phyloP scores from a whole-genome alignment of 37 sponge, comb jelly and placozoan species.

The Axinella damicornis region DNA sequence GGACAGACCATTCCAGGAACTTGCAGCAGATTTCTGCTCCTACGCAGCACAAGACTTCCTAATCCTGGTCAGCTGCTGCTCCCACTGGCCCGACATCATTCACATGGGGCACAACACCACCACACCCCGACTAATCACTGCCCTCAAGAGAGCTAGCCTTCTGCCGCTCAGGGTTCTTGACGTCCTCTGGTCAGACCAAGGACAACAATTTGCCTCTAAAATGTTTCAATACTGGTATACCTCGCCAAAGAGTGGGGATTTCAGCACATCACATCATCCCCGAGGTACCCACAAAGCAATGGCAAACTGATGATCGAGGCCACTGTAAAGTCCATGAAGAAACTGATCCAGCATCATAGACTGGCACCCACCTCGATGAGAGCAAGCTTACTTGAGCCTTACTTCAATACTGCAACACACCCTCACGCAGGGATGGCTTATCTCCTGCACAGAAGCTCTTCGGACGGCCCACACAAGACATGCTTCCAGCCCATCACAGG shows the following conservation, averaged over 20 bases:
- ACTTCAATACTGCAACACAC: slow-evolving; percentile 4
- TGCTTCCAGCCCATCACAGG: slow-evolving; percentile 8
- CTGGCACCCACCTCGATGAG: neutral
- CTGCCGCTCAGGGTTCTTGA: slow-evolving; percentile 16
- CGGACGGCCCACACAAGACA: neutral
- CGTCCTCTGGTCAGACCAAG: slow-evolving; percentile 11
- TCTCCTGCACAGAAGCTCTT: slow-evolving; percentile 36
- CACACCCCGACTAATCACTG: neutral
- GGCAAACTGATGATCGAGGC: slow-evolving; percentile 21
- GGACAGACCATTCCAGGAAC: neutral
- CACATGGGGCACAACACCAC: slow-evolving; percentile 21
- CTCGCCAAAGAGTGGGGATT: slow-evolving; percentile 31
- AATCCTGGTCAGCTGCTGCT: slow-evolving; percentile 7
- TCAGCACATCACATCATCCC: slow-evolving; percentile 12
- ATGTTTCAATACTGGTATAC: neutral
- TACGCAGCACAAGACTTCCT: slow-evolving; percentile 9
- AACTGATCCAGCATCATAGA: slow-evolving; percentile 13
- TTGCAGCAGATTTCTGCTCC: slow-evolving; percentile 19
- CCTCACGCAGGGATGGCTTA: neutral
- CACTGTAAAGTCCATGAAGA: slow-evolving; percentile 28
- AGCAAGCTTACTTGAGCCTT: neutral
- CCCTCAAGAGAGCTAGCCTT: neutral
- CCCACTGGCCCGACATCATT: slow-evolving; percentile 24
- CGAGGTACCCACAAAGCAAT: slow-evolving; percentile 34
- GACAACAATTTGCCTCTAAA: neutral